phyloP scores from a whole-genome alignment of 1,140 invertebrate species.

The Anagrus nilaparvatae region DNA sequence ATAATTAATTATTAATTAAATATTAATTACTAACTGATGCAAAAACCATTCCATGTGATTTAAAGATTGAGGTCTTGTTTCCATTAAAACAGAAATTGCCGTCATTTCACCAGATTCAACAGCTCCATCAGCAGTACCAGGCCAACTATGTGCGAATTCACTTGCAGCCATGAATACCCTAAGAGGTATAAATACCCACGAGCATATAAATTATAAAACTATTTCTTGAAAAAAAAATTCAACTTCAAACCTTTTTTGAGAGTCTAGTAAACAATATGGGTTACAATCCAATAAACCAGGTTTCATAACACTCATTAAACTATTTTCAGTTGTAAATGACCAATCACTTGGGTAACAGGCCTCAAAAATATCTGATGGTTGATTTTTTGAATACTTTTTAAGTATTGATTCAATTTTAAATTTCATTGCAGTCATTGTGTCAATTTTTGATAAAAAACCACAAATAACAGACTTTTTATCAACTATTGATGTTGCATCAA shows the following conservation, averaged over 20 bases:
- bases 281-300: conserved; percentile 17
- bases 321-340: conserved; percentile 1
- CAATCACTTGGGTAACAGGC: neutral
- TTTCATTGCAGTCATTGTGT: neutral
- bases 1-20: neutral
- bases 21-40: neutral
- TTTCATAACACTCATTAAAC: conserved; percentile 20
- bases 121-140: conserved; percentile 25
- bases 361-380: too few species aligned
- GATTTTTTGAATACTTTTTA: neutral
- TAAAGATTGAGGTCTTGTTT: conserved; percentile 11
- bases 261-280: conserved; percentile 12
- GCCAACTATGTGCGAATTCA: conserved; percentile 24
- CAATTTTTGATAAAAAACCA: conserved; percentile 18
- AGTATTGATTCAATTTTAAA: conserved; percentile 12
- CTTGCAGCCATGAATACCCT: conserved; percentile 27
- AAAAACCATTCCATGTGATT: conserved; percentile 6
- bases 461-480: conserved; percentile 11
- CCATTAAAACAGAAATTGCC: conserved; percentile 2
- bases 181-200: neutral
- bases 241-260: conserved; percentile 15
- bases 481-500: conserved; percentile 15
- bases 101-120: conserved; percentile 13
- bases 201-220: conserved; percentile 1
- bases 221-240: neutral